Evolutionary conservation across 2,888 invertebrate genomes (phyloP), one percentile per base, ranked within the genome.

Genomic region (Cosmia pyralina): DNA sequence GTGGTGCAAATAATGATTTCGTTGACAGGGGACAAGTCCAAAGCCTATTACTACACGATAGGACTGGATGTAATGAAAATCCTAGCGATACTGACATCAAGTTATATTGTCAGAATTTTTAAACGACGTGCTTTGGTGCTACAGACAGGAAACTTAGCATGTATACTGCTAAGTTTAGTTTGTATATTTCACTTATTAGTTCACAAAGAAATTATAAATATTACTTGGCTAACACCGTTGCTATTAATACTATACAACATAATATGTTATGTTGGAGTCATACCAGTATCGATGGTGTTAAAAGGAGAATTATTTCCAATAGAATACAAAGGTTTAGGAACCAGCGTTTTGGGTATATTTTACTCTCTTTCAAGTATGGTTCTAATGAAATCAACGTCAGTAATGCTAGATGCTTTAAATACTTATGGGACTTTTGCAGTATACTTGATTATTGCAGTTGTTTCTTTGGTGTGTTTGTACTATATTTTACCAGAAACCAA

Each of bases 231-330:
- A 62, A 76, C 79, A 4, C 79, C 79, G 2, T 13, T 72, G 4
- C 44, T 80, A 3, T 58, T 80, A 13, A 81, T 80, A 38, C 10
- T 81, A 2, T 83, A 83, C 59, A 83, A 83, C n/a, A 75, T 83
- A 53, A n/a, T 75, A 0, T 83, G 83, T 72, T 77, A 83, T 53
- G 4, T 77, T 13, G 83, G 83, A 46, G 75, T 83, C 34, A 83
- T 83, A 81, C 84, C 83, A 46, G 77, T 83, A 2, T 72, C 84
- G 0, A 81, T 83, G 84, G 81, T 83, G 0, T 55, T 80, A 0
- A 83, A 83, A 60, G 81, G 83, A 6, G 83, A 83, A 73, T 60
- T 83, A 60, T 77, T 83, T 69, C 83, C 84, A 11, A 52, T 83
- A 52, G 66, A 83, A 59, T 83, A 57, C 46, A 83, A 83, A 52